Conservation (phyloP, 2,888 invertebrate species). For the Stenoptilia bipunctidactyla region DNA sequence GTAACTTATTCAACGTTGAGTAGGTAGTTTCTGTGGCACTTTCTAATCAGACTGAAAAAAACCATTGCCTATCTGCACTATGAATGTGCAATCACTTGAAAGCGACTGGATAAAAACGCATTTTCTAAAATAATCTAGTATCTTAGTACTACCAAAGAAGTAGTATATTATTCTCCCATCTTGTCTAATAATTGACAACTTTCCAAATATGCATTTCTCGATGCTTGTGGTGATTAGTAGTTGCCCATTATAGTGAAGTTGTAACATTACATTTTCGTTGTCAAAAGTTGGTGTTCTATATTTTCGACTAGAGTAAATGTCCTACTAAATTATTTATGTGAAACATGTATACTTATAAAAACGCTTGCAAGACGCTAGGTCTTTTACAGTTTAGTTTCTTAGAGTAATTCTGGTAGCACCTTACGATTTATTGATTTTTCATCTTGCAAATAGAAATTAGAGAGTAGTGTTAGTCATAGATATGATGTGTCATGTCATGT, state of each 20-base stretch:
- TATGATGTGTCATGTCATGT: slow-evolving; percentile 69
- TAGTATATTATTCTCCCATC: neutral
- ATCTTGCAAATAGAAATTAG: slow-evolving; percentile 65
- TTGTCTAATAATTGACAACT: slow-evolving; percentile 17
- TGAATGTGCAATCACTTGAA: too few relatives aligned
- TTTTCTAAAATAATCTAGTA: neutral
- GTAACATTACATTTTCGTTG: slow-evolving; percentile 19
- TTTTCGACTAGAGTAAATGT: slow-evolving; percentile 53
- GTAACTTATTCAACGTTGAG: slow-evolving; percentile 24
- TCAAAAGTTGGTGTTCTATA: slow-evolving; percentile 24
- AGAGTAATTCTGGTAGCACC: slow-evolving; percentile 61
- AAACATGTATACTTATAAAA: slow-evolving; percentile 65
- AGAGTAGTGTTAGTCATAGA: slow-evolving; percentile 59
- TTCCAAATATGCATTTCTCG: slow-evolving; percentile 58
- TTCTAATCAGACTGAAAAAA: slow-evolving; percentile 42
- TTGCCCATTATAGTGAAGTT: slow-evolving; percentile 35
- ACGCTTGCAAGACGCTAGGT: slow-evolving; percentile 59
- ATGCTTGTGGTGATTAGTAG: slow-evolving; percentile 36
- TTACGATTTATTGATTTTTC: slow-evolving; percentile 52
- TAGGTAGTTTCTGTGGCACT: slow-evolving; percentile 33
- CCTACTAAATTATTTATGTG: slow-evolving; percentile 64
- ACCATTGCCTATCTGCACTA: slow-evolving; percentile 21
- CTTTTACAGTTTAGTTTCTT: slow-evolving; percentile 54
- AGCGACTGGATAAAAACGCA: neutral
- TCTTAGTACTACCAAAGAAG: neutral